Conservation (phyloP, 2,888 invertebrate genomes). For the Athalia rosae region DNA sequence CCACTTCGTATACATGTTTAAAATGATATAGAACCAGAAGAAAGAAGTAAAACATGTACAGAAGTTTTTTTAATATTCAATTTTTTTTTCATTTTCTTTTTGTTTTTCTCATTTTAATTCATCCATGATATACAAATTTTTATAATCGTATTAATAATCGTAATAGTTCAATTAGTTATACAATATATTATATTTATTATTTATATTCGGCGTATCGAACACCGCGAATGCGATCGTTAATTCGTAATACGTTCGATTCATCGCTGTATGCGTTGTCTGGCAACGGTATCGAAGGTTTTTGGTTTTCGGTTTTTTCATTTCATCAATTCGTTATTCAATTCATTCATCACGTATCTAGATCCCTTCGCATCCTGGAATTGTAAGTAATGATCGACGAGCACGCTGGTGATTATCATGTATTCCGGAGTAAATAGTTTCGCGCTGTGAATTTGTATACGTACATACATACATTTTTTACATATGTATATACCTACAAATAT, state of each 20-base stretch:
- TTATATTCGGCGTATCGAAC: constrained; percentile 40
- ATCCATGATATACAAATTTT: constrained; percentile 71
- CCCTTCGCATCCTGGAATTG: constrained; percentile 15
- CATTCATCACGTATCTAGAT: too few relatives aligned
- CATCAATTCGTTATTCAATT: too few relatives aligned
- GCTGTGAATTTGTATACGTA: neutral
- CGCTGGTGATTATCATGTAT: constrained; percentile 7
- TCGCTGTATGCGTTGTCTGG: neutral
- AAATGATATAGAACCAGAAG: neutral
- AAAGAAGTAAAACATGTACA: constrained; percentile 7
- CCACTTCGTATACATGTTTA: too few relatives aligned
- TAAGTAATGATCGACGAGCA: neutral
- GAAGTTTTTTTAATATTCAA: constrained; percentile 18
- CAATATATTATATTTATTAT: constrained; percentile 53
- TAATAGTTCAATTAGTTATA: constrained; percentile 68
- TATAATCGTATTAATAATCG: constrained; percentile 68
- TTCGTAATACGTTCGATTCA: constrained; percentile 25
- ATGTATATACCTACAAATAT: constrained; percentile 4
- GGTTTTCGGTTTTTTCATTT: neutral
- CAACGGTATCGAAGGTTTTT: too few relatives aligned
- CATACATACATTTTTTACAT: neutral
- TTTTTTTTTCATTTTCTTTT: constrained; percentile 32
- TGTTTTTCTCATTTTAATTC: constrained; percentile 64
- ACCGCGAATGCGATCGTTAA: constrained; percentile 40
- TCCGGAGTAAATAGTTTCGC: neutral